Evolutionary conservation across 1,140 invertebrate species (phyloP).

Genomic region (Cotesia typhae): DNA sequence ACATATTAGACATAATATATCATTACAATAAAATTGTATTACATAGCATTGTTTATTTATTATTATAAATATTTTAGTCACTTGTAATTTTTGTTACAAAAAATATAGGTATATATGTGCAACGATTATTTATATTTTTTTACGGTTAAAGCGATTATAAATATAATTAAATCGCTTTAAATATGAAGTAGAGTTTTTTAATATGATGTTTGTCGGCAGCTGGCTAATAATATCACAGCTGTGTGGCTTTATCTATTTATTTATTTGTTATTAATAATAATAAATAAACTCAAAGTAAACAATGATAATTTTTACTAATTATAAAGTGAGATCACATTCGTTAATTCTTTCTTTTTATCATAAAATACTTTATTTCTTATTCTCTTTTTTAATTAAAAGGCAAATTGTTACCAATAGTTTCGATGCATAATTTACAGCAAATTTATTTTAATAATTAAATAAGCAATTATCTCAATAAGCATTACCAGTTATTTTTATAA

Average conservation of each 20-base stretch:
- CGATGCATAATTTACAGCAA: conserved; percentile 6
- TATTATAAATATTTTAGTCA: conserved; percentile 22
- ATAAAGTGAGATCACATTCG: not conserved
- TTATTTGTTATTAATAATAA: too few relatives aligned
- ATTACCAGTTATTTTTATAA: not conserved
- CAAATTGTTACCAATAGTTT: not conserved
- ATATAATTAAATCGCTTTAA: conserved; percentile 7
- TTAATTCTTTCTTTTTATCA: not conserved
- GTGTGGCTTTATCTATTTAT: not conserved
- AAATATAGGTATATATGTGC: conserved; percentile 15
- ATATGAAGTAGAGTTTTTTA: conserved; percentile 4
- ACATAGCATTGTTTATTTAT: not conserved
- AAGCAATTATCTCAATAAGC: not conserved
- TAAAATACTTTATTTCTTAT: conserved; percentile 2
- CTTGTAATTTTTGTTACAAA: conserved; percentile 2
- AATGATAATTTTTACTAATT: not conserved
- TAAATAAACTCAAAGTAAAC: too few relatives aligned
- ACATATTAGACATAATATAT: too few relatives aligned
- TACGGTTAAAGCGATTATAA: not conserved
- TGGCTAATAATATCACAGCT: conserved; percentile 17
- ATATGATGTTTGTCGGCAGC: conserved; percentile 1
- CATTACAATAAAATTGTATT: not conserved
- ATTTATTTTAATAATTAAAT: not conserved
- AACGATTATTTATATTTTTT: conserved; percentile 5
- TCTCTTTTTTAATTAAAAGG: not conserved